Percentiles rank a stretch among this genome's conserved stretches.
phyloP scores from a whole-genome alignment of 2,888 invertebrate genomes.

The Stegophylla sp. region DNA sequence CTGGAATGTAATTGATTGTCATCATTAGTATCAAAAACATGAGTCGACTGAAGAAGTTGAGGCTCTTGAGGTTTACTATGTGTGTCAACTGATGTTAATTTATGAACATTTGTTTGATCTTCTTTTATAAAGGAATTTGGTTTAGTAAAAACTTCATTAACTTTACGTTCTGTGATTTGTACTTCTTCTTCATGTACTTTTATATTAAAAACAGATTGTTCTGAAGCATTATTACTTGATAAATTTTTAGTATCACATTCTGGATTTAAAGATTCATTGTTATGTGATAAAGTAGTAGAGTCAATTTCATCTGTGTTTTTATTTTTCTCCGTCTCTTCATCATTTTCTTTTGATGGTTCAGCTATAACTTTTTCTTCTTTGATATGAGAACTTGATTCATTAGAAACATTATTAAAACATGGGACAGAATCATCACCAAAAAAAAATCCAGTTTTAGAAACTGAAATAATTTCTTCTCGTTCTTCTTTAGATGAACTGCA shows the following conservation, averaged over 20 bases:
- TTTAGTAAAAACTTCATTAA: slow-evolving; percentile 44
- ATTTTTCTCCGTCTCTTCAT: not conserved
- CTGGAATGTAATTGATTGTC: not conserved
- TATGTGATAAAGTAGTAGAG: not conserved
- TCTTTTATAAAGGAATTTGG: not conserved
- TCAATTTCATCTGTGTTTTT: not conserved
- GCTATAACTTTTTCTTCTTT: not conserved
- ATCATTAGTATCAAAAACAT: not conserved
- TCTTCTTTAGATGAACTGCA: slow-evolving; percentile 60
- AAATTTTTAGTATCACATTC: slow-evolving; percentile 9
- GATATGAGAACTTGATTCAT: not conserved
- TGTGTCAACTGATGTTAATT: not conserved
- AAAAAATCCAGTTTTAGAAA: slow-evolving; percentile 44
- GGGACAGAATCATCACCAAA: slow-evolving; percentile 53
- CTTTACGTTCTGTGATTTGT: slow-evolving; percentile 45
- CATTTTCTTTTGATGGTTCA: not conserved
- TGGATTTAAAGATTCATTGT: not conserved
- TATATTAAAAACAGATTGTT: slow-evolving; percentile 54
- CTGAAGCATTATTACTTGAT: slow-evolving; percentile 19
- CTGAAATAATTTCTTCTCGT: slow-evolving; percentile 50
- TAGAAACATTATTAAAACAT: slow-evolving; percentile 45
- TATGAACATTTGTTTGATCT: not conserved
- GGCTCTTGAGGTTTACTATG: slow-evolving; percentile 10
- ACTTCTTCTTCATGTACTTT: slow-evolving; percentile 50
- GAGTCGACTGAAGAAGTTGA: not conserved